Evolutionary conservation across 2,888 invertebrate genomes (phyloP).

Genomic region (Apodemia zela): DNA sequence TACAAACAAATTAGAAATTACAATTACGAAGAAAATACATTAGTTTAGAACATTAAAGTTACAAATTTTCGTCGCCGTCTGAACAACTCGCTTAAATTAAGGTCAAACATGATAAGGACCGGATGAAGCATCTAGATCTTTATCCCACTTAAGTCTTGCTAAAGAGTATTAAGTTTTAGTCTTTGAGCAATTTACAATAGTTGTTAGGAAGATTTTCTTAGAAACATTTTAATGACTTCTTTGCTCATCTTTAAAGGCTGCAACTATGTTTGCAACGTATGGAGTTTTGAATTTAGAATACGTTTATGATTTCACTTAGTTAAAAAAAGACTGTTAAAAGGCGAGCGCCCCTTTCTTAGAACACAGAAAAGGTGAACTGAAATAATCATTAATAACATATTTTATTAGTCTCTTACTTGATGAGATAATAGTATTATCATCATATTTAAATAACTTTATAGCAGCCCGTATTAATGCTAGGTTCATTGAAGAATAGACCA

Average conservation of each 20-base stretch:
- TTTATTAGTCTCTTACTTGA: too few relatives aligned
- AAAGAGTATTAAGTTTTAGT: conserved; percentile 56
- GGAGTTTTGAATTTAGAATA: not conserved
- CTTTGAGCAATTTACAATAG: conserved; percentile 58
- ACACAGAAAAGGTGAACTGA: too few relatives aligned
- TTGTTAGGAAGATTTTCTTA: conserved; percentile 22
- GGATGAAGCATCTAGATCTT: conserved; percentile 25
- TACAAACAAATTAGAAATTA: conserved; percentile 15
- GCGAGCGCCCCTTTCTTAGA: too few relatives aligned
- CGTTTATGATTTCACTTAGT: too few relatives aligned
- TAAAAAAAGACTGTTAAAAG: too few relatives aligned
- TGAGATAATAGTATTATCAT: too few relatives aligned
- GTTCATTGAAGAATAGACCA: too few relatives aligned
- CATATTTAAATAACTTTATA: too few relatives aligned
- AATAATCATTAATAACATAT: too few relatives aligned
- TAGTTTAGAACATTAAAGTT: conserved; percentile 28
- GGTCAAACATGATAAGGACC: conserved; percentile 24
- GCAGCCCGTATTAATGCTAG: too few relatives aligned
- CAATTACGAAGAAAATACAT: conserved; percentile 19
- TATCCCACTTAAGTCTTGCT: conserved; percentile 41
- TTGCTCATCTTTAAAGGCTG: not conserved
- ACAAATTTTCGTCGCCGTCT: conserved; percentile 15
- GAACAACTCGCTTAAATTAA: conserved; percentile 39
- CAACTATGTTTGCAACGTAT: not conserved
- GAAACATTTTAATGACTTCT: conserved; percentile 20